Percentiles rank a stretch among this genome's conserved stretches.
Evolutionary conservation across 2,113 vertebrate genomes (phyloP).

Genomic region (Ictalurus furcatus): DNA sequence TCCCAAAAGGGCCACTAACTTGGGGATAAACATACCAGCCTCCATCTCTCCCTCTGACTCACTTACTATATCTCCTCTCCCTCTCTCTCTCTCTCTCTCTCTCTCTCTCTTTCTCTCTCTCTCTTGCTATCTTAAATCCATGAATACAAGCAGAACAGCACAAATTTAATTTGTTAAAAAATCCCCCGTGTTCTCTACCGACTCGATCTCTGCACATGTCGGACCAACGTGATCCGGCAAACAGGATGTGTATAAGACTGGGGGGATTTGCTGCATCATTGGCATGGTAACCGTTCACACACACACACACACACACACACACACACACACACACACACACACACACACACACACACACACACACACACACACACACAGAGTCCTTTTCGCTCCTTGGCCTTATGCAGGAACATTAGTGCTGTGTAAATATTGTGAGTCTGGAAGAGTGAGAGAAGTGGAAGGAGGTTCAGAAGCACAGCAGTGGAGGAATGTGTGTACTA

Average conservation of each 20-base stretch:
- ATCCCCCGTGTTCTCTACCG: neutral
- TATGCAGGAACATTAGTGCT: constrained; percentile 31
- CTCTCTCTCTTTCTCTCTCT: neutral
- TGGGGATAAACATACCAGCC: neutral
- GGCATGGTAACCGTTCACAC: neutral
- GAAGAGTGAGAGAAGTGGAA: neutral
- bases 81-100: neutral
- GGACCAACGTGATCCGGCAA: constrained; percentile 32
- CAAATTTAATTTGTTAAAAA: neutral
- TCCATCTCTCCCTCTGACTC: neutral
- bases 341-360: neutral
- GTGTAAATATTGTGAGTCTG: constrained; percentile 49
- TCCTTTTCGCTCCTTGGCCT: neutral
- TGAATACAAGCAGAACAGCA: neutral
- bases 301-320: constrained; percentile 24
- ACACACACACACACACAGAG: neutral
- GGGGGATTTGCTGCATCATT: neutral
- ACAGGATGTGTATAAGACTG: constrained; percentile 40
- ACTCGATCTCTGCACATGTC: constrained; percentile 35
- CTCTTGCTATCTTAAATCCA: neutral
- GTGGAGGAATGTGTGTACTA: constrained; percentile 41
- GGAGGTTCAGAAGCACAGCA: neutral
- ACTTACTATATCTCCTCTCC: neutral
- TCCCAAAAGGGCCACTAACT: neutral
- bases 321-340: neutral